phyloP scores from a whole-genome alignment of 2,888 invertebrate genomes.

The Rhingia campestris region DNA sequence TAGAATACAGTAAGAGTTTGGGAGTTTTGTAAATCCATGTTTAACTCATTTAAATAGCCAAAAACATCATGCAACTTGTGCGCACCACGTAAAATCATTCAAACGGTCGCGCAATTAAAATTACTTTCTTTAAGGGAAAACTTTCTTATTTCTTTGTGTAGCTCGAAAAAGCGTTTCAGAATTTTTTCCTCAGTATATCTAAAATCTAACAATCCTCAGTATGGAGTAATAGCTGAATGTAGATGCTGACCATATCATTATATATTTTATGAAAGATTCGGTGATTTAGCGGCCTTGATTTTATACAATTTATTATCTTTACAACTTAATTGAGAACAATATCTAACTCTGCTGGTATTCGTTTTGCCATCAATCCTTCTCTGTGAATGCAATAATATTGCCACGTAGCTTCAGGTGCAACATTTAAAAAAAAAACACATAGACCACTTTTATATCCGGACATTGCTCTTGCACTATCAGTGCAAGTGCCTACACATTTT shows the following conservation, averaged over 20 bases:
- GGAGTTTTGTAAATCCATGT: constrained; percentile 16
- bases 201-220: not conserved
- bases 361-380: constrained; percentile 20
- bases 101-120: no score
- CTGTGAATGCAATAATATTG: constrained; percentile 13
- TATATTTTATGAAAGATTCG: constrained; percentile 25
- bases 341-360: no score
- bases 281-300: constrained; percentile 1
- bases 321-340: constrained; percentile 27
- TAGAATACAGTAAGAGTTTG: not conserved
- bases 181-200: constrained; percentile 32
- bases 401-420: constrained; percentile 25
- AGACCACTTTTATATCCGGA: no score
- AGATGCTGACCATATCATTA: constrained; percentile 27
- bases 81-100: constrained; percentile 27
- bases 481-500: no score
- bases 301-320: constrained; percentile 21
- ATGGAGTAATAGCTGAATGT: constrained; percentile 37
- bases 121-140: no score
- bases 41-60: constrained; percentile 21
- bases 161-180: constrained; percentile 9
- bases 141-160: constrained; percentile 4
- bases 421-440: constrained; percentile 12
- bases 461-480: no score
- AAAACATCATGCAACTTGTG: constrained; percentile 11